Evolutionary conservation across 2,888 invertebrate genomes (phyloP), one percentile per base, ranked within the genome.

Genomic region (Metopia argyrocephala): DNA sequence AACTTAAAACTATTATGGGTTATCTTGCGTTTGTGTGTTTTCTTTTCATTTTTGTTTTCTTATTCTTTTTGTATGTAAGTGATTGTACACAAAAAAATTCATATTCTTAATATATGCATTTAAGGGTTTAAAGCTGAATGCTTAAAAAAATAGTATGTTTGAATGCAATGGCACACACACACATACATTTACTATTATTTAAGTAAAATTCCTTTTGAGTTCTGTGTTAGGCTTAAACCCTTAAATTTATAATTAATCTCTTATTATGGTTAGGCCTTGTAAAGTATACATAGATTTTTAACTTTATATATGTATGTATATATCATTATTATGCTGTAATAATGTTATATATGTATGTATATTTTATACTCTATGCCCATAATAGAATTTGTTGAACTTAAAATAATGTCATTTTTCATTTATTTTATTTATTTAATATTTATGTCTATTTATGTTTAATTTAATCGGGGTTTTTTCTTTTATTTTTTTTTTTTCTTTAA

Each of bases 1-100:
- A 76, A 79, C 75, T 70, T 70, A 76, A n/a, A 76, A 70, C 76
- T 76, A 79, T 76, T 76, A 69, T 71, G 76, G 76, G 79, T 79
- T 69, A 12, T 48, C 25, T 28, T 66, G 12, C 52, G 9, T 68
- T 27, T 54, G n/a, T 61, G 52, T 68, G 18, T 38, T 18, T 28
- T 57, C 31, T 28, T n/a, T n/a, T n/a, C n/a, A n/a, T n/a, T n/a
- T n/a, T n/a, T n/a, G n/a, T n/a, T n/a, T n/a, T n/a, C n/a, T n/a
- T n/a, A n/a, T n/a, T n/a, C n/a, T n/a, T n/a, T n/a, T n/a, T 27
- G 45, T 68, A 57, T 6, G 31, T 31, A 61, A 56, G 38, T 38
- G 38, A 38, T 38, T 38, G 38, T 15, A 38, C 38, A 38, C 38
- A 38, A 12, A 12, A 38, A 38, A 38, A 38, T 38, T 38, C 38